These are phyloP conservation scores for Argyresthia goedartella DNA, from an alignment of 2,888 invertebrate species.

Conservation along the genomic window DNA sequence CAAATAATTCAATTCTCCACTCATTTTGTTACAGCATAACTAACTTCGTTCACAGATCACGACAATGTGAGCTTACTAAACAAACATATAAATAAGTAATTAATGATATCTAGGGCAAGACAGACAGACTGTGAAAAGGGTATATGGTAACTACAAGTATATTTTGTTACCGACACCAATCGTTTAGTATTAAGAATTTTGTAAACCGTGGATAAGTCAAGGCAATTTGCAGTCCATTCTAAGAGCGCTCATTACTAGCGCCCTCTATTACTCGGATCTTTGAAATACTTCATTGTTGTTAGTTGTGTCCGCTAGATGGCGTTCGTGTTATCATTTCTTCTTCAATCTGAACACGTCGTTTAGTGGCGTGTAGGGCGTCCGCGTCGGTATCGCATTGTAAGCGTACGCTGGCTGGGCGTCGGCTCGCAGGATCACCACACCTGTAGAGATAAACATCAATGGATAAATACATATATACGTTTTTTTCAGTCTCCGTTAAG, in stretches of 20 bases:
- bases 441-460: conserved; percentile 32
- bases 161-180: background rate
- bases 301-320: conserved; percentile 20
- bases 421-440: conserved; percentile 86
- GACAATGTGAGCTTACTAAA: conserved; percentile 25
- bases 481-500: too few species aligned
- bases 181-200: background rate
- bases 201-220: background rate
- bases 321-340: conserved; percentile 30
- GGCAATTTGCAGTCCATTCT: too few species aligned
- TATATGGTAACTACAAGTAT: conserved; percentile 38
- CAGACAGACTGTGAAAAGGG: conserved; percentile 29
- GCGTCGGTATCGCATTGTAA: conserved; percentile 56
- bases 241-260: too few species aligned
- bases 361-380: conserved; percentile 59
- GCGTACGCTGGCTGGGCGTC: conserved; percentile 76
- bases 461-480: background rate
- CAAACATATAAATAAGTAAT: conserved; percentile 46
- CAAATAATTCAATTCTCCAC: conserved; percentile 52
- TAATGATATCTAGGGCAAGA: conserved; percentile 37
- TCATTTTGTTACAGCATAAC: conserved; percentile 30
- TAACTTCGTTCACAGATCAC: conserved; percentile 28
- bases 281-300: too few species aligned
- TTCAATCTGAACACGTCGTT: conserved; percentile 59
- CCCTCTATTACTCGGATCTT: too few species aligned